Conservation (phyloP, 2,797 vertebrate genomes). For the Psittacula echo region DNA sequence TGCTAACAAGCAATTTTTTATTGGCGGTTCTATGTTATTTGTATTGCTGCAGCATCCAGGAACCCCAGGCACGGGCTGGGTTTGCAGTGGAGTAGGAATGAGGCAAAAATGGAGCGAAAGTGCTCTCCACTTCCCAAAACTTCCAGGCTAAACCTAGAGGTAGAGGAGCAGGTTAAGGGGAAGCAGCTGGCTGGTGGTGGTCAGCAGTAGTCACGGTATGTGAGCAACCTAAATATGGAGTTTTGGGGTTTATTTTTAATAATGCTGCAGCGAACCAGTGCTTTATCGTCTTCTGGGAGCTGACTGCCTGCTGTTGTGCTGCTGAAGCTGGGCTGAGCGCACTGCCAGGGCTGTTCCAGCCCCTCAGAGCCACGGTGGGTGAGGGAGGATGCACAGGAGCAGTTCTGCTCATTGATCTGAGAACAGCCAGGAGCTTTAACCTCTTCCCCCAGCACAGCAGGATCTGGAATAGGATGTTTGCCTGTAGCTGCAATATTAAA, state of each 20-base stretch:
- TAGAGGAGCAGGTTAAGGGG: background rate
- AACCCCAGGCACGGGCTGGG: background rate
- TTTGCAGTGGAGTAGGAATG: background rate
- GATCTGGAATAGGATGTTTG: background rate
- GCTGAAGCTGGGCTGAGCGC: background rate
- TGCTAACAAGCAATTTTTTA: background rate
- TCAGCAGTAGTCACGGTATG: background rate
- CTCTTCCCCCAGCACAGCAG: background rate
- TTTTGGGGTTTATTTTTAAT: background rate
- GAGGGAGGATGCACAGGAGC: background rate
- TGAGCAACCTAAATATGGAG: background rate
- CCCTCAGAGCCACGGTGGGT: accelerated
- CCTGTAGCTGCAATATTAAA: background rate
- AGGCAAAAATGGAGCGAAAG: background rate
- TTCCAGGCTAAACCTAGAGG: background rate
- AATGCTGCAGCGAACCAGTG: accelerated
- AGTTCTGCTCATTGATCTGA: background rate
- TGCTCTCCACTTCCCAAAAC: background rate
- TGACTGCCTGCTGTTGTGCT: background rate
- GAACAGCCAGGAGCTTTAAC: background rate
- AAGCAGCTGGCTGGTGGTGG: background rate
- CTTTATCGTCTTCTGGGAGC: background rate
- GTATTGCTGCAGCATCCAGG: background rate
- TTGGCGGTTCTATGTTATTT: background rate
- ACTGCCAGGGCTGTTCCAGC: background rate